Conservation (phyloP, 2,797 vertebrate species). For the Sebastes diploproa region DNA sequence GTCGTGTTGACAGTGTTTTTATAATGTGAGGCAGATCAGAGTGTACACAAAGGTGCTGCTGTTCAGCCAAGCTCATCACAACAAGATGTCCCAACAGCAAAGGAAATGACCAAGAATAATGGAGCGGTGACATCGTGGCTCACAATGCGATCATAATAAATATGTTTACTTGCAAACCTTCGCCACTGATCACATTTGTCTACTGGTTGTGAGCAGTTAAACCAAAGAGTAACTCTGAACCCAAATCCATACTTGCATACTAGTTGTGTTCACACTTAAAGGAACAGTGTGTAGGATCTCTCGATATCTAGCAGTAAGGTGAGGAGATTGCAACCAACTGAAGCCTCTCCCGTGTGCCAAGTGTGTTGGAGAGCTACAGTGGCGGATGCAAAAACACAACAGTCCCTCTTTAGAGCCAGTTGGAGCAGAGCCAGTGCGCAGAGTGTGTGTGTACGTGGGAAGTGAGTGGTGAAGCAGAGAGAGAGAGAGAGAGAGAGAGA, state of each 20-base stretch:
- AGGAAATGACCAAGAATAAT: slow-evolving; percentile 22
- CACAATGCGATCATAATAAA: neutral
- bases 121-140: neutral
- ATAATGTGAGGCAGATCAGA: slow-evolving; percentile 30
- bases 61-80: slow-evolving; percentile 32
- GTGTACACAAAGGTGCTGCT: neutral
- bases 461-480: no score
- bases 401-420: no score
- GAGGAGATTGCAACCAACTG: no score
- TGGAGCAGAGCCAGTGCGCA: no score
- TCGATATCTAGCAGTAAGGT: no score
- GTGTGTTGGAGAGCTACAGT: no score
- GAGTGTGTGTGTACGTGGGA: no score
- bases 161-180: neutral
- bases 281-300: accelerated
- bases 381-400: accelerated
- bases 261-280: no score
- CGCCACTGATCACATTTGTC: neutral
- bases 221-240: neutral
- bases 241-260: no score
- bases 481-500: no score
- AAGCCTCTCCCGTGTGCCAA: no score
- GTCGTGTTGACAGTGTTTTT: slow-evolving; percentile 34
- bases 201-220: neutral
- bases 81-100: slow-evolving; percentile 18